Evolutionary conservation across 2,888 invertebrate genomes (phyloP).

Genomic region (Epinotia bilunana): DNA sequence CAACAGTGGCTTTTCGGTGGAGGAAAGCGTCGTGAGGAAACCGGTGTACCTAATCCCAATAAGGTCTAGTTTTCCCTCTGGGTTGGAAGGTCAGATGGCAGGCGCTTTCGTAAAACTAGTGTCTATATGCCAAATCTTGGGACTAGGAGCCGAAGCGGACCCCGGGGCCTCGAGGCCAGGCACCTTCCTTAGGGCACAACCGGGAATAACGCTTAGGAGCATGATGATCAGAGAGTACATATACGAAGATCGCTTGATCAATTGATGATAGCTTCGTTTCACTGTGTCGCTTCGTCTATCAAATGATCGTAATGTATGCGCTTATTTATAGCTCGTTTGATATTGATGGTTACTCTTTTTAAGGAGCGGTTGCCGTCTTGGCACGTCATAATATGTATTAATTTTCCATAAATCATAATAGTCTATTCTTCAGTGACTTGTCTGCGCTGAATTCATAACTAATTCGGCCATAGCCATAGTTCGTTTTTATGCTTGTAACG

Average conservation of each 20-base stretch:
- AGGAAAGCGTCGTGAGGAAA: too few relatives aligned
- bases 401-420: slow-evolving; percentile 14
- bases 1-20: too few relatives aligned
- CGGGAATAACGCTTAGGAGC: too few relatives aligned
- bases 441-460: background rate
- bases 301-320: slow-evolving; percentile 9
- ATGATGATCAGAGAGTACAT: too few relatives aligned
- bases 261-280: background rate
- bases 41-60: too few relatives aligned
- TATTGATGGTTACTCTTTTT: background rate
- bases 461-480: background rate
- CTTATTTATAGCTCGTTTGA: background rate
- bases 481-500: slow-evolving; percentile 12
- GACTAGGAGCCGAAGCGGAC: too few relatives aligned
- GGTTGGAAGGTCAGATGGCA: too few relatives aligned
- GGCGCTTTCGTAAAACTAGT: too few relatives aligned
- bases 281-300: slow-evolving; percentile 9
- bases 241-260: background rate
- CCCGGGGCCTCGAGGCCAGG: too few relatives aligned
- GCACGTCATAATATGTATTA: background rate
- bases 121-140: too few relatives aligned
- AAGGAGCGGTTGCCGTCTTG: slow-evolving; percentile 9
- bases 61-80: too few relatives aligned
- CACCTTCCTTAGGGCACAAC: too few relatives aligned
- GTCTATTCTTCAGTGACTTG: background rate